A percentile compares a stretch with the other conserved stretches of the same genome.
Conservation (phyloP, 1,140 invertebrate species). For the Sycobia sp. region DNA sequence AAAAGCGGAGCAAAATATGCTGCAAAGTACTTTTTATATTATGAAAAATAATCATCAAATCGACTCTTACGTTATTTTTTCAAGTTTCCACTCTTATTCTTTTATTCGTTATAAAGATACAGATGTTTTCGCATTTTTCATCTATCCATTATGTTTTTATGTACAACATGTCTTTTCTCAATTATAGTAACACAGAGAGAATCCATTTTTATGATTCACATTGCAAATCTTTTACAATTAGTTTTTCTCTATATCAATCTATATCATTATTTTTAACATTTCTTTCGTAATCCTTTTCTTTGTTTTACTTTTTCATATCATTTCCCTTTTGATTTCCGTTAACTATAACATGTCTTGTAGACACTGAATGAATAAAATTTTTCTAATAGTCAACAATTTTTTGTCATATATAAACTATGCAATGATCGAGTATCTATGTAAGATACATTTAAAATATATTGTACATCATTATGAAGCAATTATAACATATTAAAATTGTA, state of each 20-base stretch:
- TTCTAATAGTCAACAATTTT: slow-evolving; percentile 34
- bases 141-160: slow-evolving; percentile 33
- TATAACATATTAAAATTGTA: slow-evolving; percentile 57
- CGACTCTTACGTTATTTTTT: slow-evolving; percentile 17
- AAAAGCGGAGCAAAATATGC: slow-evolving; percentile 44
- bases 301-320: not conserved
- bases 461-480: slow-evolving; percentile 41
- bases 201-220: slow-evolving; percentile 23
- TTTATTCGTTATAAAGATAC: slow-evolving; percentile 28
- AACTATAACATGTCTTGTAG: slow-evolving; percentile 13
- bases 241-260: too few species aligned
- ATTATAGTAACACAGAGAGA: slow-evolving; percentile 30
- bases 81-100: not conserved
- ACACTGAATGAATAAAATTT: slow-evolving; percentile 28
- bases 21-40: slow-evolving; percentile 45
- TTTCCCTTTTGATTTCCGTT: slow-evolving; percentile 27
- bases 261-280: not conserved
- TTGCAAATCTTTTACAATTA: slow-evolving; percentile 25
- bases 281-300: not conserved
- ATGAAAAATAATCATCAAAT: too few species aligned
- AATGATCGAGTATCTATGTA: slow-evolving; percentile 49
- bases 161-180: slow-evolving; percentile 36
- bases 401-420: slow-evolving; percentile 33
- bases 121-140: slow-evolving; percentile 26
- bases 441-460: slow-evolving; percentile 57